Evolutionary conservation across 2,113 vertebrate genomes (phyloP), one percentile per base, ranked within the genome.

Genomic region (Crotophaga sulcirostris): DNA sequence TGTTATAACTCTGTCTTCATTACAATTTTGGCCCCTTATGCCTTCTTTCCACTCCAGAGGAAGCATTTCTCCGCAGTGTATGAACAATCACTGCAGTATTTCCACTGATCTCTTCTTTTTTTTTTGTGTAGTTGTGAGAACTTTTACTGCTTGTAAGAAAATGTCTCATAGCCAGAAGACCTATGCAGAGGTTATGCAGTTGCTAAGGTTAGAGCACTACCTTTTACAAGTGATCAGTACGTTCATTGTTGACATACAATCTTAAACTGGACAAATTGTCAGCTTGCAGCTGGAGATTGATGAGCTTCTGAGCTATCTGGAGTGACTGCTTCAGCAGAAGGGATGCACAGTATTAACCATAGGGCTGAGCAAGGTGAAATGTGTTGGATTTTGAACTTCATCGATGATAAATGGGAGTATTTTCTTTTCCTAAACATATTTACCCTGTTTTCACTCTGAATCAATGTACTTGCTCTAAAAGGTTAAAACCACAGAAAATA

Each of bases 11-110:
- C 69, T 31, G 93, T 88, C 91, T 95, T 96, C 81, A 77, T 93
- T 90, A 90, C 84, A 93, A 3, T 95, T 96, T 97, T 97, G 96
- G 96, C 94, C 93, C 83, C 79, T 96, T 93, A 78, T 87, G 93
- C 92, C 93, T 96, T 88, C 79, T 88, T 90, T 95, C 87, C 64
- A 72, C 64, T 94, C 90, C 79, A 96, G 59, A 84, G 94, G 64
- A 90, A 93, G 28, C 23, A 21, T 82, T 93, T 92, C 77, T 91
- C 94, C 73, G 51, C 44, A 66, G 21, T 38, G 18, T 38, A n/a
- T 70, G 87, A 92, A 95, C 45, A 78, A 74, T 81, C 64, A 64
- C 68, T 81, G 47, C 55, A 67, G 20, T 70, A 72, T 70, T 58
- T 88, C 36, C 56, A 49, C 52, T 52, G 75, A 74, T 87, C 58